Evolutionary conservation across 2,888 invertebrate species (phyloP).

Genomic region (Bibio marci): DNA sequence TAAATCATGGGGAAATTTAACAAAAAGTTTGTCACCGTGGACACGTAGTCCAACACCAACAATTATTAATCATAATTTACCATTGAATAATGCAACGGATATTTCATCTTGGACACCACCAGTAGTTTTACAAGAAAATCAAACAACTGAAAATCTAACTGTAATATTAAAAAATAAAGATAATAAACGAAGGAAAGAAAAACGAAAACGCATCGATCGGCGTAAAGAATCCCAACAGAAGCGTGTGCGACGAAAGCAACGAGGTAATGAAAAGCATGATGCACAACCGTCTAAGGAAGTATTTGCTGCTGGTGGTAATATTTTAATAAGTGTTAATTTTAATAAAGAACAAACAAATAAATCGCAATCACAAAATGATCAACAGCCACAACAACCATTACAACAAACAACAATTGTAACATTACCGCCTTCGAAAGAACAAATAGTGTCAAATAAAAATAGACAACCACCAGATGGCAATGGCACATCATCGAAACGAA

Average conservation of each 20-base stretch:
- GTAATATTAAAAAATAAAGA: conserved; percentile 41
- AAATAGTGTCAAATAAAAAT: conserved; percentile 17
- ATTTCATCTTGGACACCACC: conserved; percentile 46
- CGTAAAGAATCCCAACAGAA: conserved; percentile 26
- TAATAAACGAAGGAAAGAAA: conserved; percentile 21
- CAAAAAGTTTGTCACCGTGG: conserved; percentile 22
- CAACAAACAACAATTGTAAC: conserved; percentile 29
- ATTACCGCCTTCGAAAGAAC: conserved; percentile 23
- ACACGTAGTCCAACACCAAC: conserved; percentile 39
- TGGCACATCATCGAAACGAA: not conserved
- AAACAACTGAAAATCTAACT: conserved; percentile 35
- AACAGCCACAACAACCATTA: no score
- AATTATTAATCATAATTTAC: conserved; percentile 7
- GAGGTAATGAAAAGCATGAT: conserved; percentile 18
- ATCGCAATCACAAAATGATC: conserved; percentile 10
- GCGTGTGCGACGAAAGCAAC: conserved; percentile 25
- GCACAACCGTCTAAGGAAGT: conserved; percentile 63
- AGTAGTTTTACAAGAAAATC: conserved; percentile 22
- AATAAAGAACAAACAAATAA: conserved; percentile 39
- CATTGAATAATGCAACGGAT: conserved; percentile 7
- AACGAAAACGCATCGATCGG: conserved; percentile 19
- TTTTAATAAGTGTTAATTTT: conserved; percentile 83
- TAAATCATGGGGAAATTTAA: conserved; percentile 8
- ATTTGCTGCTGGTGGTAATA: conserved; percentile 83
- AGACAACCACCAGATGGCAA: conserved; percentile 12